Conservation (phyloP, 1,140 invertebrate species). For the Temnothorax curvispinosus region DNA sequence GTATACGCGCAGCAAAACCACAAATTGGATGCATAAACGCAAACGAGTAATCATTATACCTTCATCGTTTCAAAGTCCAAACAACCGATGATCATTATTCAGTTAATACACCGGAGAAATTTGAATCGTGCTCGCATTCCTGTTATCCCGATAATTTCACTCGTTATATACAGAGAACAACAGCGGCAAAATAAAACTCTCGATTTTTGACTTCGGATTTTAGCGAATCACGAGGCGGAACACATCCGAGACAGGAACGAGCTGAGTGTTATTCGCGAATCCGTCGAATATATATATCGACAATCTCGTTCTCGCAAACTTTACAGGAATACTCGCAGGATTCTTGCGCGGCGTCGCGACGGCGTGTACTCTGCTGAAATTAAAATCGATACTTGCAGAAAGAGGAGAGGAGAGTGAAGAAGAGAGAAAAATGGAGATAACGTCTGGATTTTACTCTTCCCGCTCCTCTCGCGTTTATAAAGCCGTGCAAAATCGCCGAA, state of each 20-base stretch:
- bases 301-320: constrained; percentile 52
- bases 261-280: constrained; percentile 31
- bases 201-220: not conserved
- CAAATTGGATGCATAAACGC: constrained; percentile 52
- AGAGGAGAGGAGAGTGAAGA: not conserved
- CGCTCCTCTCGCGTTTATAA: constrained; percentile 37
- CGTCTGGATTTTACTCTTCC: constrained; percentile 44
- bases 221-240: not conserved
- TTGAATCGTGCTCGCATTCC: constrained; percentile 33
- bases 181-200: constrained; percentile 20
- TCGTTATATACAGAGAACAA: not conserved
- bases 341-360: constrained; percentile 46
- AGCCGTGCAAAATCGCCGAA: constrained; percentile 54
- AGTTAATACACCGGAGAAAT: constrained; percentile 51
- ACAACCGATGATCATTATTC: constrained; percentile 54
- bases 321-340: constrained; percentile 51
- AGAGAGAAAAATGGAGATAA: constrained; percentile 44
- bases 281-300: constrained; percentile 43
- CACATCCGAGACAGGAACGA: not conserved
- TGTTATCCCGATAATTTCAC: constrained; percentile 39
- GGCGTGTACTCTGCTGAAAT: constrained; percentile 57
- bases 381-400: constrained; percentile 55
- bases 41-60: constrained; percentile 60
- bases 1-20: constrained; percentile 17
- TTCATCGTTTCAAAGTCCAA: constrained; percentile 56